Evolutionary conservation across 2,113 vertebrate genomes (phyloP).

Genomic region (Erpornis zantholeuca): DNA sequence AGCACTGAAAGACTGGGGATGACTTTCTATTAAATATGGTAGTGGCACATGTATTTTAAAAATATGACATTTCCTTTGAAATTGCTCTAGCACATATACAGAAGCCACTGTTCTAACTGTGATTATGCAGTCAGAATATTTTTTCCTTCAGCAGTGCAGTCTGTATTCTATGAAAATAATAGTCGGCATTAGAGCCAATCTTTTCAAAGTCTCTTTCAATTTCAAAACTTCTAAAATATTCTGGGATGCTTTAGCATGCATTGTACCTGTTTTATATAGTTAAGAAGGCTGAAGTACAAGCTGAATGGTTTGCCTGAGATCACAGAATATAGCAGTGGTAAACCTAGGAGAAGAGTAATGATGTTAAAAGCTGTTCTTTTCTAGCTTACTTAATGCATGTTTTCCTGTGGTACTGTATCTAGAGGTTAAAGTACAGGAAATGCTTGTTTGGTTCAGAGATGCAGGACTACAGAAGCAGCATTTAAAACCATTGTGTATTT

Average conservation of each 20-base stretch:
- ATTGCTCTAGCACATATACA: background rate
- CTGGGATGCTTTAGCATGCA: background rate
- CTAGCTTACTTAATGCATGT: background rate
- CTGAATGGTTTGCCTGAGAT: background rate
- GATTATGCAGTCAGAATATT: background rate
- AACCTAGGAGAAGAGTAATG: background rate
- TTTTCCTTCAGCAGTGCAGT: background rate
- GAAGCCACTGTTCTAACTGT: background rate
- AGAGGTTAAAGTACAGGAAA: background rate
- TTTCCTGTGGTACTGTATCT: background rate
- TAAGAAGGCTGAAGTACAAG: background rate
- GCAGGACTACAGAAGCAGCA: background rate
- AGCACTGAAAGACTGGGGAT: background rate
- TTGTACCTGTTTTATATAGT: background rate
- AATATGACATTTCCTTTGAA: background rate
- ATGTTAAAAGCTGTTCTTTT: background rate
- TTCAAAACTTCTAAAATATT: background rate
- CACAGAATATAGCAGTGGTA: background rate
- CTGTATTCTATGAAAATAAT: background rate
- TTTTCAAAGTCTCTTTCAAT: background rate
- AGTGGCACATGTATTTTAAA: background rate
- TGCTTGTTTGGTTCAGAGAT: background rate
- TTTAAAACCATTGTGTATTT: background rate
- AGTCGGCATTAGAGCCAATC: background rate
- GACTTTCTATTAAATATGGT: background rate